Evolutionary conservation across 2,888 invertebrate genomes (phyloP), one percentile per base, ranked within the genome.

Genomic region (Allygus modestus): DNA sequence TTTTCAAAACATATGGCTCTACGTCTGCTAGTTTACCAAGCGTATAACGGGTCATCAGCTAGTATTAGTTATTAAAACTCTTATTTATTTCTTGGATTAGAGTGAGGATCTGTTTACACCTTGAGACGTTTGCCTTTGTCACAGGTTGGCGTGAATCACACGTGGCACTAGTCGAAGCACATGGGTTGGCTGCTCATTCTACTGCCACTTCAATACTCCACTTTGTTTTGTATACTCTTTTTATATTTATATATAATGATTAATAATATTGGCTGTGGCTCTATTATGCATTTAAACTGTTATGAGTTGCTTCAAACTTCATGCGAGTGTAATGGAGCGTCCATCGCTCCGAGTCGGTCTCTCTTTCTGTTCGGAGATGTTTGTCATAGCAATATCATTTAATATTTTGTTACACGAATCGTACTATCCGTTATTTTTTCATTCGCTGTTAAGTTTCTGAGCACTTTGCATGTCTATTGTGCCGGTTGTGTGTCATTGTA

Each of bases 141-240:
- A 12, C 79, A 79, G 79, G 58, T 58, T 58, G 79, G 58, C 58
- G 31, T 79, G 37, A 79, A 79, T 51, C 31, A 33, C 77, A 46
- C 73, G 43, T 58, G 79, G 26, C 33, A 79, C 79, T 58, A 79
- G 79, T 79, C 58, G 54, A 77, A 77, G 54, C 54, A 77, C 51
- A 23, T 31, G 43, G 2, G 46, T 51, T 5, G 77, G 77, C 75
- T 20, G 54, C 79, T 79, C 79, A 79, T 79, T n/a, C 28, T 33
- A 79, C 79, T 79, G 79, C 79, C 79, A 79, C 58, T 58, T 79
- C 33, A 79, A 79, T 79, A 79, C 79, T 79, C 79, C 79, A 79
- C 58, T 77, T 79, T 79, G 46, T 77, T 77, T 79, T 79, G 17
- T 79, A 58, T 58, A 33, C 37, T 33, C 33, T 79, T 51, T 79